A percentile compares a stretch with the other conserved stretches of the same genome.
These are phyloP conservation scores for Astreopora myriophthalma DNA, from an alignment of 64 coral and sea anemone genomes.

Conservation along the genomic window DNA sequence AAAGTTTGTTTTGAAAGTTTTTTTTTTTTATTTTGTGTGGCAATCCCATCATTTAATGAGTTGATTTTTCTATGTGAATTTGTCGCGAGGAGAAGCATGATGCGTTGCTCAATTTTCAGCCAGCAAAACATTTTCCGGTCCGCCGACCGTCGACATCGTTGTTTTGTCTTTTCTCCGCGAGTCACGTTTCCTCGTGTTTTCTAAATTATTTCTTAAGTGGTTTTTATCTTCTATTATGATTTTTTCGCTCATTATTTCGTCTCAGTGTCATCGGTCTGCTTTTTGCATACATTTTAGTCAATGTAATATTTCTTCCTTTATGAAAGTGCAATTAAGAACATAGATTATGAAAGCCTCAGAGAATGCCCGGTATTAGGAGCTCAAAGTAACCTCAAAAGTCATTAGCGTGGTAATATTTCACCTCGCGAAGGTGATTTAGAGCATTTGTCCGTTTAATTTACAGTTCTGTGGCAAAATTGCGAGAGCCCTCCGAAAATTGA, in stretches of 20 bases:
- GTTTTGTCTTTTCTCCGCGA: not conserved
- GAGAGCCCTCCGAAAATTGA: constrained; percentile 48
- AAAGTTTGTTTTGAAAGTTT: constrained; percentile 22
- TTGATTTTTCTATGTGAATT: constrained; percentile 19
- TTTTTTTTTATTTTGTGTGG: constrained; percentile 24
- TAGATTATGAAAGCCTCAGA: constrained; percentile 69
- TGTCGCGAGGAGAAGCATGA: not conserved
- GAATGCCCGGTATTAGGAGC: constrained; percentile 77
- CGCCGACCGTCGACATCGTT: not conserved
- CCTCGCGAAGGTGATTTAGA: constrained; percentile 58
- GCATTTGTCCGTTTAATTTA: constrained; percentile 26
- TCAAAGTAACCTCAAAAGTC: constrained; percentile 80
- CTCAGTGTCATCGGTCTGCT: constrained; percentile 40
- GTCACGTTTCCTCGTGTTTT: constrained; percentile 35
- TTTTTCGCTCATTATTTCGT: constrained; percentile 34
- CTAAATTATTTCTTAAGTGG: constrained; percentile 57
- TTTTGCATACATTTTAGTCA: constrained; percentile 83
- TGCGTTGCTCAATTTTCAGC: not conserved
- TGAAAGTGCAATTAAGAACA: constrained; percentile 87
- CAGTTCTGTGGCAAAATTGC: constrained; percentile 45
- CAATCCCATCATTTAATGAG: constrained; percentile 33
- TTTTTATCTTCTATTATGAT: constrained; percentile 73
- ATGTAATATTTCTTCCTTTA: constrained; percentile 87
- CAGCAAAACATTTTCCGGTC: not conserved
- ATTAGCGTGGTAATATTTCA: constrained; percentile 68